Evolutionary conservation across 2,113 vertebrate species (phyloP), one percentile per base, ranked within the genome.

Genomic region (Pteruthius melanotis): DNA sequence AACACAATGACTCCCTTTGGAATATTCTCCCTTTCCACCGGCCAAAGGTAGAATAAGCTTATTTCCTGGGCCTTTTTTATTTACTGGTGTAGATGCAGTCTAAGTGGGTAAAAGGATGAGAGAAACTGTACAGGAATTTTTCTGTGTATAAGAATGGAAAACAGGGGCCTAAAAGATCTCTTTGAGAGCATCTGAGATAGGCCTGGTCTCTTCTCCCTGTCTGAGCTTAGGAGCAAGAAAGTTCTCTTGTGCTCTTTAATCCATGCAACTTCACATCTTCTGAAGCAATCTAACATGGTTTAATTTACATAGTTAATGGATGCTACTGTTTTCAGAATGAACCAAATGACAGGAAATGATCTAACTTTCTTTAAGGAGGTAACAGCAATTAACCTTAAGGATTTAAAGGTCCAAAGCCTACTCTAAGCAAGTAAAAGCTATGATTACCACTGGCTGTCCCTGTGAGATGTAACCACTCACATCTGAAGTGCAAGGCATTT

Each of bases 351-450:
- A 94, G 15, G 7, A 37, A 74, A 87, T 35, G 1, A 53, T n/a
- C 24, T 22, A 33, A 26, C 13, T 72, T 11, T 60, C 28, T 69
- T 84, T 60, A 37, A 47, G 35, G n/a, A 83, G 8, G 42, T 21
- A 93, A 76, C 21, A 80, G 44, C 23, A 89, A 89, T 83, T 72
- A 79, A 89, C 57, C 37, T 83, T 47, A 60, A 80, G 30, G 40
- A 72, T 68, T 64, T 39, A 23, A 71, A 89, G 15, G 11, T 79
- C 17, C 33, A 54, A 89, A 77, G 15, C 12, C 56, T 66, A 40
- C 16, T 37, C 45, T 70, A 64, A 56, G 64, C 6, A 70, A 57
- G 40, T 72, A 31, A 11, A 7, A 89, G 19, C 17, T 63, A 22
- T n/a, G 26, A 70, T 49, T 91, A 84, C 37, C 24, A 65, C 60